These are phyloP conservation scores for Halcyon badia DNA, from an alignment of 2,797 vertebrate species.

Conservation along the genomic window DNA sequence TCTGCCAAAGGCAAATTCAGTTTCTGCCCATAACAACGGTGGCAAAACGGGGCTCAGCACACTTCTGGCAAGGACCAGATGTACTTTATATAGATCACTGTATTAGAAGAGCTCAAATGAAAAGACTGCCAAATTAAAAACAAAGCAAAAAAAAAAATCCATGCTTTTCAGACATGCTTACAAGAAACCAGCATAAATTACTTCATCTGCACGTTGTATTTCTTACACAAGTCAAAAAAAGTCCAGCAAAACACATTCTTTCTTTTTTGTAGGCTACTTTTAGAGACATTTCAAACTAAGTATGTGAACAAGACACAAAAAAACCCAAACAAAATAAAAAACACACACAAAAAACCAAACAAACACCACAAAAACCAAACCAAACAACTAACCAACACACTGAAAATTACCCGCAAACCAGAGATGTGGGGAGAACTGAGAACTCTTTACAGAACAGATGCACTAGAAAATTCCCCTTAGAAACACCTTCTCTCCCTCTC, in stretches of 20 bases:
- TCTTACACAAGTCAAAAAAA: background rate
- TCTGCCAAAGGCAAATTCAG: conserved; percentile 31
- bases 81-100: background rate
- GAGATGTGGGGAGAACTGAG: fast-evolving
- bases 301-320: background rate
- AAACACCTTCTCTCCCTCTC: background rate
- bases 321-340: background rate
- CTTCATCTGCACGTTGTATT: background rate
- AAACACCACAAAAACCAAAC: too few species aligned
- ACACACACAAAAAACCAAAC: background rate
- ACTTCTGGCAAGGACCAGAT: background rate
- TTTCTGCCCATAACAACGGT: background rate
- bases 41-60: conserved; percentile 19
- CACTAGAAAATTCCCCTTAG: background rate
- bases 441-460: background rate
- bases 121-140: conserved; percentile 14
- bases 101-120: background rate
- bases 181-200: background rate
- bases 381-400: background rate
- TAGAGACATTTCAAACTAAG: background rate
- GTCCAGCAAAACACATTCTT: background rate
- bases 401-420: background rate
- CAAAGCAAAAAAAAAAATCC: background rate
- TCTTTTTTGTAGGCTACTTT: background rate
- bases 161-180: background rate